Base-by-base conservation (phyloP, 2,113 vertebrate genomes). In the Megaceryle torquata region DNA sequence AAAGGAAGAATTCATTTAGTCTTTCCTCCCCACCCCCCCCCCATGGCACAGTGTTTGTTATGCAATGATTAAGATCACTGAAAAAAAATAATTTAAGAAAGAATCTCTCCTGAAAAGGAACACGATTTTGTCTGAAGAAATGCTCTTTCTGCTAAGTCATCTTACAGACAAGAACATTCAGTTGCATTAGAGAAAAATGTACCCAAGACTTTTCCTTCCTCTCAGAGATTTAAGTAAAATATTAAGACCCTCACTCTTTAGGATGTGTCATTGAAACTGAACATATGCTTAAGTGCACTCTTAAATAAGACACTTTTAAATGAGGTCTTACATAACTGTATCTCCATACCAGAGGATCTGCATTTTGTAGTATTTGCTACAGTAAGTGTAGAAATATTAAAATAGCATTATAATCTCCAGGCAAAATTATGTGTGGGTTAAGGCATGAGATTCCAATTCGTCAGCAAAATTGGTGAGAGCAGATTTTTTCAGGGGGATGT, bases 61-160 rank as follows among this genome's bases (percentile, higher is more conserved):
- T 69, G 83, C 83, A 85, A 84, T 11, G 9, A 63, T 61, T 87
- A 72, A 97, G 76, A 78, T 78, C 33, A 2, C 70, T 67, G 57
- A 82, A 63, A 94, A 88, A 29, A 82, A 92, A 76, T 85, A 81
- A 74, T 53, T 81, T 67, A 53, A 90, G 87, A 68, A 81, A 82
- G 28, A 89, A 59, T 71, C 85, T 94, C 60, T 92, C 64, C 76
- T 90, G 82, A 51, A 93, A 90, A 93, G 26, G 44, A 80, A n/a
- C 3, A 0, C 15, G 54, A 77, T 96, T 89, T 91, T 95, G 50
- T 71, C 70, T 94, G 90, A 56, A 94, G 77, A 92, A 77, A 50
- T 46, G 46, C 35, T 89, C 43, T 91, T 91, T 95, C 83, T 96
- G 89, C 93, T 94, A 94, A 96, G 94, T 97, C 95, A 95, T 95